Evolutionary conservation across 2,888 invertebrate species (phyloP), one percentile per base, ranked within the genome.

Genomic region (Philereme vetulata): DNA sequence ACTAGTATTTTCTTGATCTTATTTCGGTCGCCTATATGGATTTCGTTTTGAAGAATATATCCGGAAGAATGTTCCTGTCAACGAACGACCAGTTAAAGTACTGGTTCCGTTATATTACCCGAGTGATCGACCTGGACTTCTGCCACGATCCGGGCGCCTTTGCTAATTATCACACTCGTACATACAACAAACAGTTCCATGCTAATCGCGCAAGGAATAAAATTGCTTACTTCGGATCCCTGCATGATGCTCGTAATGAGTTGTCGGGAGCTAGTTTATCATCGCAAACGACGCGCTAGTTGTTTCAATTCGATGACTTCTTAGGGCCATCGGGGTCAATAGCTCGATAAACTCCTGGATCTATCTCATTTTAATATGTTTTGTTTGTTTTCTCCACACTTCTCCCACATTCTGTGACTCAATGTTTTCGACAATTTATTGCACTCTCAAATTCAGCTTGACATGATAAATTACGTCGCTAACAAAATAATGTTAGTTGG

Each of bases 111-210:
- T 90, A 80, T 71, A 76, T 72, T 77, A 86, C 82, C 87, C 88
- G 87, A 90, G 84, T 89, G 90, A 88, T 89, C 90, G 87, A 88
- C 83, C 88, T 90, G 90, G 90, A 86, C 87, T 86, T 78, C 80
- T 88, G 90, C 90, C 89, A 88, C 82, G 77, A 79, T 81, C 83
- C 80, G 79, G 80, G 79, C 85, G 82, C 82, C 80, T 35, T 68
- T 70, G 78, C 85, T 90, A 88, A 90, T 89, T 88, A 88, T 88
- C 88, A 78, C 77, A 70, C 74, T 67, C 68, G 70, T 72, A 74
- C 77, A 80, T 71, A 84, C 77, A 76, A 87, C 79, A 84, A 78
- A 78, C 80, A 78, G 73, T 80, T 77, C 71, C 78, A 85, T 80
- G 81, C 72, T 82, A 80, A 86, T 82, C 73, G 71, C 60, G 57